phyloP scores from a whole-genome alignment of 2,888 invertebrate species.

The Pecten maximus region DNA sequence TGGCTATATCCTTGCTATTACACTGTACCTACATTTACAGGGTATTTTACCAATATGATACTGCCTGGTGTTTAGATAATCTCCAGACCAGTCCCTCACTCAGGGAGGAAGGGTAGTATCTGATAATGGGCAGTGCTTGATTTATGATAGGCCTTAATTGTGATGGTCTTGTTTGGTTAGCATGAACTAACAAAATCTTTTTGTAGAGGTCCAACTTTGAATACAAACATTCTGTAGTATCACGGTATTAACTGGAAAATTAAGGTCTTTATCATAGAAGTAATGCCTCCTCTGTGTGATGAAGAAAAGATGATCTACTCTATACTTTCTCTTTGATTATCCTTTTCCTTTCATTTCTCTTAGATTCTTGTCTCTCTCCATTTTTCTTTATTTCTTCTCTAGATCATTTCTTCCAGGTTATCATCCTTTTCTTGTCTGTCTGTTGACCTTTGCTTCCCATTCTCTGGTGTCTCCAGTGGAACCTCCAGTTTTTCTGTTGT shows the following conservation, averaged over 20 bases:
- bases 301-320: too few species aligned
- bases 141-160: conserved; percentile 2
- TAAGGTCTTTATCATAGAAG: too few species aligned
- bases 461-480: neutral
- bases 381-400: neutral
- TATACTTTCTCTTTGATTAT: too few species aligned
- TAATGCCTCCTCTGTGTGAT: too few species aligned
- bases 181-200: neutral
- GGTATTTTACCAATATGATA: neutral
- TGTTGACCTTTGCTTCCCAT: neutral
- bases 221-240: too few species aligned
- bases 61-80: conserved; percentile 9
- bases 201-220: too few species aligned
- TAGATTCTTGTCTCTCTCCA: neutral
- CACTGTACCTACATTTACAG: neutral
- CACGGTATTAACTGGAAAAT: too few species aligned
- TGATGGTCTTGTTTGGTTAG: neutral
- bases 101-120: neutral
- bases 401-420: too few species aligned
- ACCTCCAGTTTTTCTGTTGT: too few species aligned
- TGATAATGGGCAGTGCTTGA: neutral
- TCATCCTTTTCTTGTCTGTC: neutral
- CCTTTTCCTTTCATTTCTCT: neutral
- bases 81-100: neutral
- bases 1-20: neutral